Conservation (phyloP, 2,888 invertebrate genomes). For the Eutolmus rufibarbis region DNA sequence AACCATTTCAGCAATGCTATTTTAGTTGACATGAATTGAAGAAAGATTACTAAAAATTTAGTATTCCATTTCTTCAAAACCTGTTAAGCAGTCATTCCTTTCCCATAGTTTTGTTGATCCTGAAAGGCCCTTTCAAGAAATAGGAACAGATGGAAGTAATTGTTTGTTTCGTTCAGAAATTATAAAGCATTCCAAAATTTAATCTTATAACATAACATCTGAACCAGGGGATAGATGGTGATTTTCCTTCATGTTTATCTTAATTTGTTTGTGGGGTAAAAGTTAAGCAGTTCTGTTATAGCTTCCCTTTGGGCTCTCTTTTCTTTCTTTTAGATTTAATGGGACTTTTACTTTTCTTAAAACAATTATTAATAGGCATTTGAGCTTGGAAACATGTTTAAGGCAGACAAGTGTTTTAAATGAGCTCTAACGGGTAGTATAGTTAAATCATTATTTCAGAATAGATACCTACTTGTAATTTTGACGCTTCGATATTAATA, state of each 20-base stretch:
- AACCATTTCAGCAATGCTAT: no score
- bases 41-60: not conserved
- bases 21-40: not conserved
- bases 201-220: not conserved
- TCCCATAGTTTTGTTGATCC: not conserved
- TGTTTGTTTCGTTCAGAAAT: not conserved
- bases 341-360: not conserved
- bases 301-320: not conserved
- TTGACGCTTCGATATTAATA: not conserved
- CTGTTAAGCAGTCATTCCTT: not conserved
- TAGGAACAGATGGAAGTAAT: not conserved
- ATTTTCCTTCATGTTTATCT: not conserved
- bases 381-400: not conserved
- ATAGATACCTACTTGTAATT: no score
- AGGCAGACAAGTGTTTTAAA: not conserved
- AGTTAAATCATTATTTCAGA: not conserved
- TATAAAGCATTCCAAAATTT: not conserved
- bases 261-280: not conserved
- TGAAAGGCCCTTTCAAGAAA: not conserved
- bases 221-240: not conserved
- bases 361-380: not conserved
- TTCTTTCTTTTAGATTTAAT: not conserved
- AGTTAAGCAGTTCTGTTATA: not conserved
- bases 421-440: not conserved
- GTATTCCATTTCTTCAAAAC: not conserved